Conservation (phyloP, 1,140 invertebrate genomes). For the Drosophila orena region DNA sequence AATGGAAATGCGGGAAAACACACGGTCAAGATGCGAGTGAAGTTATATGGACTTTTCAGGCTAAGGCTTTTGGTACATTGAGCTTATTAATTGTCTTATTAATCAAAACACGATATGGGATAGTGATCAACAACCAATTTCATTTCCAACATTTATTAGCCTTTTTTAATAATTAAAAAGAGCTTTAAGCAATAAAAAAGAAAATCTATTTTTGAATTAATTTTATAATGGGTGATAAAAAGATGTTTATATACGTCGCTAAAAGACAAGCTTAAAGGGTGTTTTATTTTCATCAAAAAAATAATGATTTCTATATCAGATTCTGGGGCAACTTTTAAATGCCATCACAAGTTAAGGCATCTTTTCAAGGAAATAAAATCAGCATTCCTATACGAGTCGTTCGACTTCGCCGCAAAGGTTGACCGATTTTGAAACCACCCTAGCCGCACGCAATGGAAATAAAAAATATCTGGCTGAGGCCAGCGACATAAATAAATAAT, state of each 20-base stretch:
- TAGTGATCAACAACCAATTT: too few relatives aligned
- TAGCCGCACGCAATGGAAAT: slow-evolving; percentile 56
- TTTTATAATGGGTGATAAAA: too few relatives aligned
- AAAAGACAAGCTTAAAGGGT: too few relatives aligned
- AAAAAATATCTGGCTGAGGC: slow-evolving; percentile 50
- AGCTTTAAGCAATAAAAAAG: too few relatives aligned
- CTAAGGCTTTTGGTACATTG: background rate
- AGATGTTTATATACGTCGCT: too few relatives aligned
- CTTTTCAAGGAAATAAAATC: slow-evolving; percentile 15
- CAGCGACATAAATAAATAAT: slow-evolving; percentile 74
- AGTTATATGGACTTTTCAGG: background rate
- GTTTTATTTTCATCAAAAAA: too few relatives aligned
- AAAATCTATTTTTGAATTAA: too few relatives aligned
- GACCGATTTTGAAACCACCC: slow-evolving; percentile 37
- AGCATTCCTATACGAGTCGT: slow-evolving; percentile 17
- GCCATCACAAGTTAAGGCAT: background rate
- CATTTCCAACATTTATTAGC: too few relatives aligned
- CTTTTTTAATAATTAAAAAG: too few relatives aligned
- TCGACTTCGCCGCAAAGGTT: slow-evolving; percentile 25
- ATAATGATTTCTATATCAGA: background rate
- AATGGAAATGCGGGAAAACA: slow-evolving; percentile 22
- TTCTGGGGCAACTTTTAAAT: background rate
- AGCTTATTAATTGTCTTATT: too few relatives aligned
- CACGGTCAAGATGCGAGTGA: slow-evolving; percentile 30
- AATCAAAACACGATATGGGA: too few relatives aligned